A percentile compares a stretch with the other conserved stretches of the same genome.
These are phyloP conservation scores for Nebria salina DNA, from an alignment of 2,888 invertebrate genomes.

Conservation along the genomic window DNA sequence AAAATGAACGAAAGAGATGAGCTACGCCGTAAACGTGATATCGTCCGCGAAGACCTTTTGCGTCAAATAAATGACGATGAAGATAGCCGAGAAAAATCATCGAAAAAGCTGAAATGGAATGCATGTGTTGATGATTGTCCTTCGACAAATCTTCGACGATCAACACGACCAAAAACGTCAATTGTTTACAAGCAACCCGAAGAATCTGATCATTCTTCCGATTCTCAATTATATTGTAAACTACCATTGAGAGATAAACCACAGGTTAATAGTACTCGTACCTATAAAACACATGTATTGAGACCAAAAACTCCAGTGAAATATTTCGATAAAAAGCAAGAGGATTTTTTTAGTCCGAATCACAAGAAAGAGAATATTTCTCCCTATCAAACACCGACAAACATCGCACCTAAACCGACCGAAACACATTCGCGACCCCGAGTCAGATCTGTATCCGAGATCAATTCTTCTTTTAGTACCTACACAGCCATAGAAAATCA, in stretches of 20 bases:
- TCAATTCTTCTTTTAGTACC: neutral
- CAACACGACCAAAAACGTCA: no score
- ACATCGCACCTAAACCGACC: neutral
- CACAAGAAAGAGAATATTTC: neutral
- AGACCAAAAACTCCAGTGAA: no score
- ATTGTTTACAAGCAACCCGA: no score
- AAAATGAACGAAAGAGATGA: neutral
- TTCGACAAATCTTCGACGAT: no score
- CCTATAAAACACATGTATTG: no score
- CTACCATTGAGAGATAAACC: no score
- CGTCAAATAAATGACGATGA: neutral
- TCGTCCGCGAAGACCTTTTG: neutral
- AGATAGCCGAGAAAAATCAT: neutral
- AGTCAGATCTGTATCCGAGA: neutral
- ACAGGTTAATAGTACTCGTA: no score
- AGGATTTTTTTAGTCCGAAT: neutral
- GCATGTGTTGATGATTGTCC: neutral
- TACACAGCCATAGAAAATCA: no score
- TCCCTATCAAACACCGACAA: neutral
- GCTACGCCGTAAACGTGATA: neutral
- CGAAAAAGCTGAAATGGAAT: neutral
- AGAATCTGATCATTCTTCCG: no score
- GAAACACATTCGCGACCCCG: neutral
- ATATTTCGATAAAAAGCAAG: no score
- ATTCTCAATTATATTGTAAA: no score